Evolutionary conservation across 64 coral and sea anemone species (phyloP).

Genomic region (Exaiptasia diaphana): DNA sequence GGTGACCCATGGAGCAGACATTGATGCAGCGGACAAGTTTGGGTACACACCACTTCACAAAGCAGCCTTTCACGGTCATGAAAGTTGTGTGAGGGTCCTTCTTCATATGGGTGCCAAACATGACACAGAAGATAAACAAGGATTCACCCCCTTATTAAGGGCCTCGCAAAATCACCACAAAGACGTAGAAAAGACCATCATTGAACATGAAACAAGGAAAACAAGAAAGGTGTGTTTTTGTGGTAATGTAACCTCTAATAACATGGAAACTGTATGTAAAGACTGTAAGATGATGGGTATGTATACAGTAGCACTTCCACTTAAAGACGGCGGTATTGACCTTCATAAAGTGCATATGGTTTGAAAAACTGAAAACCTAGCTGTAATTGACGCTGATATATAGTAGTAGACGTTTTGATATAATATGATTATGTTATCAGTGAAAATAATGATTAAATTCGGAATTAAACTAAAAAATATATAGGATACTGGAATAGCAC

Average conservation of each 20-base stretch:
- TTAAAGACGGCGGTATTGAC: not conserved
- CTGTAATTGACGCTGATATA: no score
- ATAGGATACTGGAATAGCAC: no score
- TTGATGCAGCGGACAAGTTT: constrained; percentile 49
- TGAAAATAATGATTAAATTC: no score
- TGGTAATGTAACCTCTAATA: not conserved
- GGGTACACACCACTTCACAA: constrained; percentile 66
- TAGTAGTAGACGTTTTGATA: no score
- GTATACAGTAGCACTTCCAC: constrained; percentile 25
- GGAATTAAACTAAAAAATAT: no score
- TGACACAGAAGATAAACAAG: constrained; percentile 24
- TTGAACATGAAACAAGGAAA: not conserved
- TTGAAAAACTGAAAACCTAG: no score
- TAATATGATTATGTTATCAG: no score
- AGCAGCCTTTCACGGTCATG: constrained; percentile 57
- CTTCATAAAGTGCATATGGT: no score
- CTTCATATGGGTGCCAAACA: not conserved
- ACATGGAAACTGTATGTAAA: not conserved
- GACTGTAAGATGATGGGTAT: constrained; percentile 59
- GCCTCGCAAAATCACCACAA: constrained; percentile 77
- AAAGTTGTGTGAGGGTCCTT: constrained; percentile 55
- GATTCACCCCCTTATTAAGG: constrained; percentile 52
- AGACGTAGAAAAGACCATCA: not conserved
- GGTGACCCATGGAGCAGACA: constrained; percentile 31
- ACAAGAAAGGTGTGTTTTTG: not conserved